Evolutionary conservation across 2,797 vertebrate species (phyloP).

Genomic region (Crenichthys baileyi): DNA sequence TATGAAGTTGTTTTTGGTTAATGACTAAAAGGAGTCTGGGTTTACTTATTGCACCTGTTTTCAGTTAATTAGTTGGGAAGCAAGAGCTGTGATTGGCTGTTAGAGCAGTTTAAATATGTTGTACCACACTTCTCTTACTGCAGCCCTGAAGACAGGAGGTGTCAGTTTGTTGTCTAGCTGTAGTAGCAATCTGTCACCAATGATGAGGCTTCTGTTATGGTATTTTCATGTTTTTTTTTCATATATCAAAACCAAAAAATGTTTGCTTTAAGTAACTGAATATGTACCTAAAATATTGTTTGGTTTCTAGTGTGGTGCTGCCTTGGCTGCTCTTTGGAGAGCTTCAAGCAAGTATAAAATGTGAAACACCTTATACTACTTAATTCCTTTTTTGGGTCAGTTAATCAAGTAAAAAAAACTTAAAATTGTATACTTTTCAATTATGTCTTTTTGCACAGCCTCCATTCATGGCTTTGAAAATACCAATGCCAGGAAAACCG

Average conservation of each 20-base stretch:
- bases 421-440: rapidly evolving
- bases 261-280: neutral
- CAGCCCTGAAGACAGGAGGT: neutral
- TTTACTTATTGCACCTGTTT: constrained; percentile 10
- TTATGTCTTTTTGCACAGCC: neutral
- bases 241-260: neutral
- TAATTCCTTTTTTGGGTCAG: too few species aligned
- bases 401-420: too few species aligned
- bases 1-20: too few species aligned
- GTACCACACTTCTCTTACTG: rapidly evolving
- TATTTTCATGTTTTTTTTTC: neutral
- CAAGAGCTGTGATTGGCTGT: constrained; percentile 29
- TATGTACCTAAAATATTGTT: rapidly evolving
- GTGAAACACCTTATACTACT: constrained; percentile 6
- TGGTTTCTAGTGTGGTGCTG: constrained; percentile 25
- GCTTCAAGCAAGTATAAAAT: constrained; percentile 15
- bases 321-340: constrained; percentile 16
- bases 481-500: neutral
- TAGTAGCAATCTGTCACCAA: neutral
- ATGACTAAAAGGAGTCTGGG: too few species aligned
- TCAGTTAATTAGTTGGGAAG: neutral
- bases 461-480: constrained; percentile 1
- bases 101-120: neutral
- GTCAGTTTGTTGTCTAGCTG: neutral
- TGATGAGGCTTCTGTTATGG: constrained; percentile 14